Conservation (phyloP, 2,797 vertebrate species). For the Acanthurus leucopareius region DNA sequence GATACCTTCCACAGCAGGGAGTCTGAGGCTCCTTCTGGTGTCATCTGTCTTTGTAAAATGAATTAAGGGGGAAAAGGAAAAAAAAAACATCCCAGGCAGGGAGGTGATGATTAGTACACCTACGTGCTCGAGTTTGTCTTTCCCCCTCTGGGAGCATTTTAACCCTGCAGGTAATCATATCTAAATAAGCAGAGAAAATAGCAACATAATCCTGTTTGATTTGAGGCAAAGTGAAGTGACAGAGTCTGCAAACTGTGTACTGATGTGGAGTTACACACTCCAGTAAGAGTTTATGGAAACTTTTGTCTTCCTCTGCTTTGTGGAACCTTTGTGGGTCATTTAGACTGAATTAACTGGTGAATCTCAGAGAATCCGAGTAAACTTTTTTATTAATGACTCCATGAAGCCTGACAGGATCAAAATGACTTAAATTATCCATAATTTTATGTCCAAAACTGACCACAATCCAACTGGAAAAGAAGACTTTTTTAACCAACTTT, state of each 20-base stretch:
- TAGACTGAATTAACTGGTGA: background rate
- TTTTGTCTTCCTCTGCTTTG: background rate
- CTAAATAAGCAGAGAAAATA: constrained; percentile 7
- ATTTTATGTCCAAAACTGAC: background rate
- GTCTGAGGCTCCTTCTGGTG: constrained; percentile 13
- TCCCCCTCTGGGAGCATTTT: constrained; percentile 5
- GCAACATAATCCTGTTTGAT: constrained; percentile 3
- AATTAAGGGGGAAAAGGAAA: constrained; percentile 21
- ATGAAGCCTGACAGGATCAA: background rate
- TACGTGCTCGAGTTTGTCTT: background rate
- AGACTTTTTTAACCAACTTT: background rate
- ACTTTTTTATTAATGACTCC: background rate
- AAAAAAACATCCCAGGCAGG: background rate
- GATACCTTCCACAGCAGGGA: constrained; percentile 12
- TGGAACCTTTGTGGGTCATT: background rate
- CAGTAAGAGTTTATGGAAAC: background rate
- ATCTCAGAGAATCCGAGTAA: no score
- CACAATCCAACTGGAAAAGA: background rate
- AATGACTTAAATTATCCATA: no score
- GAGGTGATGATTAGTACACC: constrained; percentile 6
- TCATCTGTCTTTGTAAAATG: constrained; percentile 1
- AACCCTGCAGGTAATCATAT: constrained; percentile 9
- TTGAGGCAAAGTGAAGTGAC: background rate
- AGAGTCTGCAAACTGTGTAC: background rate
- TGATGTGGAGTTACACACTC: background rate